phyloP scores from a whole-genome alignment of 2,888 invertebrate species.

The Cyclophora albipunctata region DNA sequence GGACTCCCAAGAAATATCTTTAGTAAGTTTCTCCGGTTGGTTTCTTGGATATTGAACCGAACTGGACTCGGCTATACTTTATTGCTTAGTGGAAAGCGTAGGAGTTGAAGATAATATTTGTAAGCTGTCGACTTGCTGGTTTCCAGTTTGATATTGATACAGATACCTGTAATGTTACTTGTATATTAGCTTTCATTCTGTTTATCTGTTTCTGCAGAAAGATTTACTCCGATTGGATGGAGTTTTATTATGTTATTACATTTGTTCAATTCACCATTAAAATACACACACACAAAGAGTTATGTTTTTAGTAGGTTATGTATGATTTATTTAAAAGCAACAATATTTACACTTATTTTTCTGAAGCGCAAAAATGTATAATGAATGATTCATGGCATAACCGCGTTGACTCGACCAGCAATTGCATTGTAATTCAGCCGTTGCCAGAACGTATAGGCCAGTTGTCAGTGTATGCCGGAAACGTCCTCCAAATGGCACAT shows the following conservation, averaged over 20 bases:
- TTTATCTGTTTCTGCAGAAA: neutral
- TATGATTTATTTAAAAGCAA: too few relatives aligned
- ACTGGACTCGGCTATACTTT: constrained; percentile 11
- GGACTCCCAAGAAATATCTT: too few relatives aligned
- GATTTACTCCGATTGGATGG: neutral
- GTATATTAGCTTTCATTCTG: constrained; percentile 6
- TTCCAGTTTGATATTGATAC: constrained; percentile 45
- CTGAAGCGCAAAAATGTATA: constrained; percentile 9
- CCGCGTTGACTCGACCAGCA: constrained; percentile 42
- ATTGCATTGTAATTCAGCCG: constrained; percentile 57
- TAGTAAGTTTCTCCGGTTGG: too few relatives aligned
- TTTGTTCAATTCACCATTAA: too few relatives aligned
- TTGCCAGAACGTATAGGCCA: constrained; percentile 53
- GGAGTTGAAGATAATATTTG: constrained; percentile 49
- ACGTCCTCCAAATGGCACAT: constrained; percentile 55
- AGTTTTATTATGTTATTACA: neutral
- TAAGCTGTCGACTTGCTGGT: constrained; percentile 28
- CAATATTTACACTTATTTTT: too few relatives aligned
- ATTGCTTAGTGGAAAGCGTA: constrained; percentile 44
- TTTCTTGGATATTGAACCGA: too few relatives aligned
- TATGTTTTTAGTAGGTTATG: too few relatives aligned
- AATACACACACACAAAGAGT: too few relatives aligned
- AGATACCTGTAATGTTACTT: constrained; percentile 29
- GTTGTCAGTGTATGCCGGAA: constrained; percentile 55
- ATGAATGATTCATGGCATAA: constrained; percentile 55